Base-by-base conservation (phyloP, 2,888 invertebrate species). In the Hecatera dysodea region DNA sequence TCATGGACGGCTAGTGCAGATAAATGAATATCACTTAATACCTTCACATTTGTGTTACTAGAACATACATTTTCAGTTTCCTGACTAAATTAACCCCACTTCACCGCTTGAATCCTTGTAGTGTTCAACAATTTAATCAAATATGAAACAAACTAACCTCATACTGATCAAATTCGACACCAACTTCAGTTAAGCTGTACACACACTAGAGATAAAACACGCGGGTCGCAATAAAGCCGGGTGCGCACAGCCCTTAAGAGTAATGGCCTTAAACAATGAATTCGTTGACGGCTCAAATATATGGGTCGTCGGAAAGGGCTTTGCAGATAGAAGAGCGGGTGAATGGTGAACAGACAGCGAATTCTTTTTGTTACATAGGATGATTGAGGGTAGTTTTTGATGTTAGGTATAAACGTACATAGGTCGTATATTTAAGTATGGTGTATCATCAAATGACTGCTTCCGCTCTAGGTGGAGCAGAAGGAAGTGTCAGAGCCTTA, bases 211-310 rank as follows among this genome's bases (percentile, higher is more conserved):
- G 78, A 75, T 78, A 83, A 82, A 83, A 73, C 69, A 70, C 60
- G n/a, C 46, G 55, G 60, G 59, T 46, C 61, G 72, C 55, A 83
- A 81, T 84, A 84, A 82, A 75, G 69, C 71, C 69, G 62, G 56
- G 68, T 71, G 59, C 67, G 78, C 64, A 68, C 71, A 70, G 9
- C 83, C 74, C 78, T 78, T 69, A 70, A 73, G 78, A 75, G 70
- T 81, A 84, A 84, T 85, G 79, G 74, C 66, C 77, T 83, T 64
- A 65, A 80, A 81, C 85, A 83, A 81, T 81, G 84, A 84, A 83
- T 84, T 75, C 67, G 77, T 80, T 78, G 84, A 77, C 81, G 75
- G 67, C 74, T 74, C 24, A 77, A 71, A 82, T 79, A 77, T 85
- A 84, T 77, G 75, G 69, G 22, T 44, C 46, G 57, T 71, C 59